Evolutionary conservation across 2,888 invertebrate genomes (phyloP), one percentile per base, ranked within the genome.

Genomic region (Autographa gamma): DNA sequence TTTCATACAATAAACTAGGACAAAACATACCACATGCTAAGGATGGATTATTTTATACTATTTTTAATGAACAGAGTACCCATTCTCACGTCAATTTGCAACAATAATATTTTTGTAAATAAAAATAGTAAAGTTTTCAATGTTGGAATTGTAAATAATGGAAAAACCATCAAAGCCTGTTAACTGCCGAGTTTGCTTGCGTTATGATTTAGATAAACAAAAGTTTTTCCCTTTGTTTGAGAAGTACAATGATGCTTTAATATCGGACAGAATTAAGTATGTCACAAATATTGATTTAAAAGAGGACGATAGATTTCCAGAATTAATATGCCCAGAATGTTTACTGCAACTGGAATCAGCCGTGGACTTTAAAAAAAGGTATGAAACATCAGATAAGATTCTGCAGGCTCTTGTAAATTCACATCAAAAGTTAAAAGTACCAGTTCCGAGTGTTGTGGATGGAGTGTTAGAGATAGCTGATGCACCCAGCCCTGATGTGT

Each of bases 151-250:
- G 25, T 13, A 52, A 61, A 79, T 43, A 69, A 89, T 88, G 87
- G 76, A 76, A 18, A 81, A 83, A 54, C 78, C 81, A 31, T 85
- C 83, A 63, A 86, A 85, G 69, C 68, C 71, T 41, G 76, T 80
- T 48, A 82, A 89, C 60, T 95, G 94, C 69, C 91, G 94, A 31
- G 86, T 92, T 41, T 95, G 94, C 80, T 84, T 94, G 66, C 72
- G 78, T 19, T 78, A 70, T 54, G 85, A 87, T 31, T 66, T 79
- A 6, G 74, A 80, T 2, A 74, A 73, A n/a, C 83, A 80, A 41
- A 88, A 89, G 78, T 89, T 79, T 72, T 76, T 89, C 34, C 93
- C 93, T 0, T 69, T 95, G 43, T 93, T 92, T 74, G 90, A 91
- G 60, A 86, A 82, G 74, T 91, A 89, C 69, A 91, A 92, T 73